Evolutionary conservation across 2,888 invertebrate genomes (phyloP), one percentile per base, ranked within the genome.

Genomic region (Archips crataeganus): DNA sequence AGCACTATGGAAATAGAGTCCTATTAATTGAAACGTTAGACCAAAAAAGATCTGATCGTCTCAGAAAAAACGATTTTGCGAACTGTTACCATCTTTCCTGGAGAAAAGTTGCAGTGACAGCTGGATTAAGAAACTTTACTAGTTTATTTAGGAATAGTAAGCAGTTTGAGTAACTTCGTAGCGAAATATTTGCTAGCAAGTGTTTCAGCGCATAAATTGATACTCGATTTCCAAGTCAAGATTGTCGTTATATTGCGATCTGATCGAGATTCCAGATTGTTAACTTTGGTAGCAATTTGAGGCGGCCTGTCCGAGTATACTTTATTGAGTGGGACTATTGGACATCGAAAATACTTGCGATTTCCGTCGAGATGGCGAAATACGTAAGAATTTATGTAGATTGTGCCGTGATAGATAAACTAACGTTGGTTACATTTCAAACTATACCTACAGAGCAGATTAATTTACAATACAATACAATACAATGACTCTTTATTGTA

Each of bases 281-380:
- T 84, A 86, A 87, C 85, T 87, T 87, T 86, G 84, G 85, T 85
- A 84, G 84, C 86, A 87, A 88, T 91, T 89, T 85, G 82, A 89
- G 85, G 82, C 82, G 81, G 85, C 84, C 79, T 84, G 82, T 84
- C 78, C 78, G 82, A 84, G 86, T 86, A 81, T 85, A 83, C 83
- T 84, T 86, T 88, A 85, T 85, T 81, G 77, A 82, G 80, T 81
- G 79, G 76, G 78, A 79, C 77, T 75, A 75, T 36, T 32, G 82
- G 82, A 82, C 81, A 82, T 80, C 79, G 82, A 81, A 81, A 77
- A 75, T 77, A 72, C 78, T 81, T 76, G 81, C 80, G 77, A 79
- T 82, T 84, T 81, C 81, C 80, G 80, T 70, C 75, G 77, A 78
- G 81, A 82, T 88, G 87, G 87, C 85, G 87, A 85, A 85, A 87